These are phyloP conservation scores for Corythornis madagascariensis DNA, from an alignment of 2,113 vertebrate species.

Conservation along the genomic window DNA sequence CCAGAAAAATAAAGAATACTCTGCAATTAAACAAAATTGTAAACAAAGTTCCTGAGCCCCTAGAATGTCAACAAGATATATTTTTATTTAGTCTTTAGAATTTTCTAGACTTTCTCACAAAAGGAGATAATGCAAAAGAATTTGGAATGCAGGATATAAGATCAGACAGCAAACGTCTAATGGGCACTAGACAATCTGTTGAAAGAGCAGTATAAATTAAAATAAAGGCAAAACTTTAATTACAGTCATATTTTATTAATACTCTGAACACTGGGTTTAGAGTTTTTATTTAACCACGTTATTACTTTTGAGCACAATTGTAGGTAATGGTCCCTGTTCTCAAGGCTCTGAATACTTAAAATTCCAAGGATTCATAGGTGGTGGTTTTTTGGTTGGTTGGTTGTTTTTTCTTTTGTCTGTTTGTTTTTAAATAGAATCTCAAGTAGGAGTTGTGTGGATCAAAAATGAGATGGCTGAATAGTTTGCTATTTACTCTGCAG, in stretches of 20 bases:
- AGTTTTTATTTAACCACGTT: neutral
- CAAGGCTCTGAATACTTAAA: neutral
- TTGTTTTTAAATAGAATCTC: neutral
- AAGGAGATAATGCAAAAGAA: neutral
- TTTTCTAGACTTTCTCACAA: conserved; percentile 13
- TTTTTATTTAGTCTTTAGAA: conserved; percentile 63
- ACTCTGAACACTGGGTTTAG: neutral
- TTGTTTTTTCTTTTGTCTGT: neutral
- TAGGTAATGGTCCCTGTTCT: neutral
- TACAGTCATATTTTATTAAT: neutral
- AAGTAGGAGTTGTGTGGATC: neutral
- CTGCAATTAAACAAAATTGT: conserved; percentile 59
- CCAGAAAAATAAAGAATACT: conserved; percentile 17
- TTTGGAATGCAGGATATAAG: neutral
- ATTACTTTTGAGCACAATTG: neutral
- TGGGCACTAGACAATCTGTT: neutral
- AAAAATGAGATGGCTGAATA: neutral
- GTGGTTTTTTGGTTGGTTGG: too few relatives aligned
- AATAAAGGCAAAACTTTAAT: neutral
- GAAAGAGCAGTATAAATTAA: neutral
- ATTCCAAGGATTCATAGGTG: neutral
- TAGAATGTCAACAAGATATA: conserved; percentile 3
- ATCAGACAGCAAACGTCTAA: neutral
- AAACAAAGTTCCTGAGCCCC: conserved; percentile 62
- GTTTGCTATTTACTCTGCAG: neutral